Evolutionary conservation across 2,113 vertebrate genomes (phyloP).

Genomic region (Malurus melanocephalus): DNA sequence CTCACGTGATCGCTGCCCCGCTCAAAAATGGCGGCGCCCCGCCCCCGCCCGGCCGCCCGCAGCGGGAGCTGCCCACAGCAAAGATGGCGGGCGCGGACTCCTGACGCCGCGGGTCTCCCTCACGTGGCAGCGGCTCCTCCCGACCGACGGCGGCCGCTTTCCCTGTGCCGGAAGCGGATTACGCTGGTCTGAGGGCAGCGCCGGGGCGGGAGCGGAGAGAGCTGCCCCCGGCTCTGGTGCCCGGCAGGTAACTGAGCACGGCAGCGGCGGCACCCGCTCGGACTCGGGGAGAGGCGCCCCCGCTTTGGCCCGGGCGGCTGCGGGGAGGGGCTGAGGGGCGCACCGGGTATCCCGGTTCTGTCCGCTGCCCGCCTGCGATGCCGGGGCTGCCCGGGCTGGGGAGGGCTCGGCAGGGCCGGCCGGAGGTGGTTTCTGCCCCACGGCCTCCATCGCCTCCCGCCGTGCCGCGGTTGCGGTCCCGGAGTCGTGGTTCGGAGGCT

Average conservation of each 20-base stretch:
- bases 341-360: background rate
- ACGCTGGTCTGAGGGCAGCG: background rate
- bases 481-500: background rate
- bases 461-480: rapidly evolving
- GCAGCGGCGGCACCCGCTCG: background rate
- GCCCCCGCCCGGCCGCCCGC: rapidly evolving
- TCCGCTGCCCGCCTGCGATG: rapidly evolving
- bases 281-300: rapidly evolving
- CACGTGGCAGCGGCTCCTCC: background rate
- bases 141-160: background rate
- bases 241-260: background rate
- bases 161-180: conserved; percentile 3
- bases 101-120: background rate
- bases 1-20: background rate
- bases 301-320: background rate
- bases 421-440: background rate
- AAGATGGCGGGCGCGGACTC: background rate
- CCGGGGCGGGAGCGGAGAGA: background rate
- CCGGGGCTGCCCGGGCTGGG: background rate
- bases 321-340: too few species aligned
- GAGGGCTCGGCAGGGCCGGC: background rate
- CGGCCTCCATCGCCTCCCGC: background rate
- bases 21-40: background rate
- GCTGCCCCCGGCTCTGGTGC: background rate
- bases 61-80: background rate